These are phyloP conservation scores for Macaca mulatta DNA, from an alignment of 2,113 vertebrate genomes.

Conservation along the genomic window DNA sequence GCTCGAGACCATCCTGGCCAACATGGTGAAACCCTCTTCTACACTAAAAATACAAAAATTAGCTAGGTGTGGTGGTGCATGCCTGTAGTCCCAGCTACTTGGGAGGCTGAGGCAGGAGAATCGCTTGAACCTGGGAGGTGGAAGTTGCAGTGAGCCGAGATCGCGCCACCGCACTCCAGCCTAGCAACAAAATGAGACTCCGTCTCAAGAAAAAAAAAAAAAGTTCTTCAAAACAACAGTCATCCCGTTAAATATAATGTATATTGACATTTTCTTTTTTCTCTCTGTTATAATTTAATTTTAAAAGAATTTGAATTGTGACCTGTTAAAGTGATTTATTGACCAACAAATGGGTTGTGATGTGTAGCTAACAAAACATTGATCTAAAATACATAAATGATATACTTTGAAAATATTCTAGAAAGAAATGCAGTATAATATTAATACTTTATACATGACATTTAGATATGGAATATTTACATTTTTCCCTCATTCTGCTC, in stretches of 20 bases:
- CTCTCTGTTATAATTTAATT: background rate
- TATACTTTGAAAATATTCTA: background rate
- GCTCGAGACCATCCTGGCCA: too few species aligned
- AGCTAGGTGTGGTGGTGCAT: too few species aligned
- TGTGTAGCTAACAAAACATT: background rate
- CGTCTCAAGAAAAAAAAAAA: background rate
- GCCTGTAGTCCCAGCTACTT: too few species aligned
- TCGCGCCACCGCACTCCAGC: too few species aligned
- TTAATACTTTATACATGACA: background rate
- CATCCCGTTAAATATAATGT: background rate
- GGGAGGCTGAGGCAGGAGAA: too few species aligned
- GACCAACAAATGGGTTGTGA: background rate
- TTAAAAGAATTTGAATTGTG: background rate
- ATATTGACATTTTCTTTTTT: background rate
- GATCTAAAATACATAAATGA: background rate
- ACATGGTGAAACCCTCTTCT: too few species aligned
- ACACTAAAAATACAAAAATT: too few species aligned
- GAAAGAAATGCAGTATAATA: background rate
- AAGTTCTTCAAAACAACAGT: background rate
- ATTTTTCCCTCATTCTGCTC: background rate
- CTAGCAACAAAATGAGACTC: too few species aligned
- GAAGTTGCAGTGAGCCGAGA: too few species aligned
- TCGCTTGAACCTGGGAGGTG: too few species aligned
- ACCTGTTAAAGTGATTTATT: background rate
- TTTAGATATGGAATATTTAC: background rate